Base-by-base conservation (phyloP, 2,888 invertebrate species). In the Amblyjoppa proteus region DNA sequence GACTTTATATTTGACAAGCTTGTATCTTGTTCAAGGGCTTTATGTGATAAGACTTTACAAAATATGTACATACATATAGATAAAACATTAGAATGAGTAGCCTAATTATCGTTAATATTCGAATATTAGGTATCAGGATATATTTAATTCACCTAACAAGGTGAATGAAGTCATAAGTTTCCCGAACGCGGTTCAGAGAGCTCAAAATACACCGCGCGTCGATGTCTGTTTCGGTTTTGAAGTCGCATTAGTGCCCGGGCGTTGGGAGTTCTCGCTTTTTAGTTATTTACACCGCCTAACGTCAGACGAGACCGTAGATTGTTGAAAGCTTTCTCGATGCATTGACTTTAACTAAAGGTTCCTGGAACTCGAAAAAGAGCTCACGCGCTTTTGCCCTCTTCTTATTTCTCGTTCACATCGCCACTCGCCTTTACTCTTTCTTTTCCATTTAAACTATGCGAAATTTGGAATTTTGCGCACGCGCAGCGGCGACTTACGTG, bases 271-370 rank as follows among this genome's bases (percentile, higher is more conserved):
- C 66, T 51, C 51, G 20, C 38, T 77, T 56, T 77, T 68, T 77
- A 28, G 25, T 28, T 38, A 38, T 69, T 41, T 41, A 56, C 66
- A 56, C 20, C 25, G 7, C 31, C 25, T 51, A 53, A 41, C 56
- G 41, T 11, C 53, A 56, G 38, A 45, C 70, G 61, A 16, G 34
- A 13, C 61, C 61, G 16, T 61, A 25, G 20, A 45, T 28, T 28
- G 61, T 70, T 78, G 58, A 78, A 70, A 70, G 70, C 70, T 70
- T 78, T 69, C 69, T 41, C 38, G 45, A 53, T 31, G 28, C 20
- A 56, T 16, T n/a, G 13, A 77, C 53, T 77, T n/a, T 7, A 69
- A 41, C 56, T 6, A 31, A 78, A 70, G 13, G 56, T 58, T 78
- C 56, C 11, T 25, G 45, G 69, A 69, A 56, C n/a, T 45, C n/a